Evolutionary conservation across 2,797 vertebrate genomes (phyloP).

Genomic region (Manis pentadactyla): DNA sequence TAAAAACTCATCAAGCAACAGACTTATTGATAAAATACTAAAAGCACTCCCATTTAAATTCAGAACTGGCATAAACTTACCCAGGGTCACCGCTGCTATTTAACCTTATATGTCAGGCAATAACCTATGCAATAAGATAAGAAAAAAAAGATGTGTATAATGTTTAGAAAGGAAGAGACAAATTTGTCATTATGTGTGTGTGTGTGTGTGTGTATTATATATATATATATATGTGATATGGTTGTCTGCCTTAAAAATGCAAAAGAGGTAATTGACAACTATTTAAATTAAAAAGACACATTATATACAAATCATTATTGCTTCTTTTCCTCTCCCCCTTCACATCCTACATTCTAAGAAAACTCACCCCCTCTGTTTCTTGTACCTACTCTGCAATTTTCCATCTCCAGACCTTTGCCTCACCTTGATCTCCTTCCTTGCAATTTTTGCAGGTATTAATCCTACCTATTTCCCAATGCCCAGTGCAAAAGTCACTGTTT

Average conservation of each 20-base stretch:
- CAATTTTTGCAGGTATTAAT: background rate
- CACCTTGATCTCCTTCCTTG: background rate
- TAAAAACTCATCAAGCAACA: background rate
- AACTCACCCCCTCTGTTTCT: background rate
- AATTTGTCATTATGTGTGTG: background rate
- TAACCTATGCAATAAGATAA: constrained; percentile 45
- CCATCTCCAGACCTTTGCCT: background rate
- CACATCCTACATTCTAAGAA: background rate
- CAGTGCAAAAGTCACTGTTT: background rate
- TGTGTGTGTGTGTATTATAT: too few relatives aligned
- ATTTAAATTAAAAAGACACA: background rate
- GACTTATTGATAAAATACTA: background rate
- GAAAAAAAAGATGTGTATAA: background rate
- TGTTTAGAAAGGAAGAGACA: background rate
- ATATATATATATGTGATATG: background rate
- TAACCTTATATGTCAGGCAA: background rate
- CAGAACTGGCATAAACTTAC: background rate
- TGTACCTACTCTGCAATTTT: background rate
- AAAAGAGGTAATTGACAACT: background rate
- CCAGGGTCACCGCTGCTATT: background rate
- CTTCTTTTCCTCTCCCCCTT: background rate
- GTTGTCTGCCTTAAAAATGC: background rate
- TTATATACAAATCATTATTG: background rate
- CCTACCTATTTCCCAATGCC: background rate
- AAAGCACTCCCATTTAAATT: background rate